Base-by-base conservation (phyloP, 2,113 vertebrate genomes). In the Lates calcarifer region DNA sequence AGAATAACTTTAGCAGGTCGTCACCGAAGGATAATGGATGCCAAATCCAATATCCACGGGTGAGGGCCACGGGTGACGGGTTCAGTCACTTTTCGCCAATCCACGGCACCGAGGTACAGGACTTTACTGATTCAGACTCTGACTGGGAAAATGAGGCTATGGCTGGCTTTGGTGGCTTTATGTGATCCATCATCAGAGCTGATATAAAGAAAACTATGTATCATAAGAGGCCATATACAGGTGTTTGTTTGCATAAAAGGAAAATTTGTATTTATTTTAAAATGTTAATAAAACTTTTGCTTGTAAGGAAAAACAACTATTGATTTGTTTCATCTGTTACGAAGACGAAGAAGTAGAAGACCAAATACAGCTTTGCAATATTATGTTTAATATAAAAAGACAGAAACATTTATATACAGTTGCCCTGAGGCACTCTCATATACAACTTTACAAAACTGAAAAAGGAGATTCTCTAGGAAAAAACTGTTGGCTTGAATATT, bases 131-230 rank as follows among this genome's bases (percentile, higher is more conserved):
- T 87, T 95, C 95, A 0, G 96, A 96, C 77, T 96, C 94, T 0
- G 96, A 96, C 18, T 97, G 97, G 96, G 96, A 97, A 39, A 96
- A 89, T 2, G 95, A 94, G 35, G 92, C 94, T 45, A 92, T 97
- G 49, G 93, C 92, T 20, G 91, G 90, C 9, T 94, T 95, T 73
- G 53, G 60, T 9, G 90, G 78, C 20, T 94, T 94, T 26, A 82
- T 95, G 74, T 94, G 79, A 93, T 45, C 29, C 13, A 31, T 77
- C 5, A 26, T 15, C n/a, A 65, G 31, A 73, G 41, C 5, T 12
- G 1, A 53, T 35, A 4, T 56, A 4, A 28, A 60, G 2, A 69
- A 43, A 76, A 20, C 29, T 31, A 24, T 26, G 47, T 24, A n/a
- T 28, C 13, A 45, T 17, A 33, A 58, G 28, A 73, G 41, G 33